Evolutionary conservation across 2,797 vertebrate species (phyloP), one percentile per base, ranked within the genome.

Genomic region (Enoplosus armatus): DNA sequence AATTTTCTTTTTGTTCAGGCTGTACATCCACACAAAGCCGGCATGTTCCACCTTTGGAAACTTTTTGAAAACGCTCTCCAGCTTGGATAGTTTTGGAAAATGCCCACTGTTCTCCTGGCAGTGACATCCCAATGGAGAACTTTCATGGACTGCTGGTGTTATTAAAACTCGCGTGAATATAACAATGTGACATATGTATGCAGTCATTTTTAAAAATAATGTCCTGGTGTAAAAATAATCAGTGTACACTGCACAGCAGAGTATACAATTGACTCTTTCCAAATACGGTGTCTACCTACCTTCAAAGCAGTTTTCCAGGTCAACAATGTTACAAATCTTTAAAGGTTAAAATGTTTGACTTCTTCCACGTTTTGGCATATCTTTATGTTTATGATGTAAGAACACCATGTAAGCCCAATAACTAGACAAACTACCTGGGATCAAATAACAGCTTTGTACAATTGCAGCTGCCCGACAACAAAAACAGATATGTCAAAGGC

Each of bases 21-120:
- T 29, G 20, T 77, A 54, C 54, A 27, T 47, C 18, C 29, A 27
- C 71, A 77, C 63, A 74, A 85, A 79, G 71, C 5, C 48, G 18
- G 14, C 43, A 8, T 58, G 48, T 45, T 77, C 9, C 27, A 27
- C 45, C 24, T 53, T 70, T 65, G 8, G 22, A 12, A 59, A 54
- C 35, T 35, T 66, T 47, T 22, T 45, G 12, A 43, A 37, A 41
- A 61, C 12, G 2, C 69, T 61, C 43, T 68, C 3, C 14, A 27
- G 50, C 16, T 3, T 60, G n/a, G 3, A 66, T 27, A 14, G n/a
- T n/a, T n/a, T n/a, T n/a, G n/a, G n/a, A n/a, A n/a, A n/a, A n/a
- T n/a, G n/a, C n/a, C n/a, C n/a, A n/a, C n/a, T n/a, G n/a, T n/a
- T n/a, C n/a, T n/a, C n/a, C n/a, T n/a, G n/a, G n/a, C n/a, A n/a